Conservation (phyloP, 1,140 invertebrate species). For the Eubasilissa regina region DNA sequence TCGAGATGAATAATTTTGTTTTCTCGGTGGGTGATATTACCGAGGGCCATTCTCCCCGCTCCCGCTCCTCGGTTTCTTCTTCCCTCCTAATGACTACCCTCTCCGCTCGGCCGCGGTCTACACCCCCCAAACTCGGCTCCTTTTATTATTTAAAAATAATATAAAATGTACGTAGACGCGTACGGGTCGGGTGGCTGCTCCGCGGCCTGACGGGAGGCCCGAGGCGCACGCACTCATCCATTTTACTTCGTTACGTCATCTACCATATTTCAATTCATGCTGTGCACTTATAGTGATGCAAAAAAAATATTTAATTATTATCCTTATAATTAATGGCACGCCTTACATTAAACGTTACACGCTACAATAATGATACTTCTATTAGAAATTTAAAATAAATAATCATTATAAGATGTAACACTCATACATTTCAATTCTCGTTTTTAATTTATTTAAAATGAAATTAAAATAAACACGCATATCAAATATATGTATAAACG, state of each 20-base stretch:
- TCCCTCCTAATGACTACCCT: slow-evolving; percentile 25
- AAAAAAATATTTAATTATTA: too few species aligned
- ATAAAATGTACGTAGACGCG: not conserved
- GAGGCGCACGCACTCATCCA: slow-evolving; percentile 15
- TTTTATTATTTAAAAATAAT: slow-evolving; percentile 12
- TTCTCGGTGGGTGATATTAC: slow-evolving; percentile 29
- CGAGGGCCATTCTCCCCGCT: not conserved
- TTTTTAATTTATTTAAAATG: too few species aligned
- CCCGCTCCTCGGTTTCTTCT: slow-evolving; percentile 1
- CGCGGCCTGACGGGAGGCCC: not conserved
- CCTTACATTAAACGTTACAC: too few species aligned
- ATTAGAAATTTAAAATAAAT: too few species aligned
- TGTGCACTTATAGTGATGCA: too few species aligned
- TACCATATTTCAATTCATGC: not conserved
- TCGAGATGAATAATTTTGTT: slow-evolving; percentile 12
- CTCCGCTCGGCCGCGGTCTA: slow-evolving; percentile 12
- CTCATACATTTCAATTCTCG: too few species aligned
- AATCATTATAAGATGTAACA: too few species aligned
- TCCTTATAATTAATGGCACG: too few species aligned
- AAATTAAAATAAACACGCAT: too few species aligned
- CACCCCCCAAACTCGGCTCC: slow-evolving; percentile 8
- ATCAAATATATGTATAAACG: too few species aligned
- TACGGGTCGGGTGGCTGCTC: not conserved
- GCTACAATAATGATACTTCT: too few species aligned
- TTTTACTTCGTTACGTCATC: slow-evolving; percentile 1